These are phyloP conservation scores for Spialia ferax DNA, from an alignment of 2,888 invertebrate species.

Conservation along the genomic window DNA sequence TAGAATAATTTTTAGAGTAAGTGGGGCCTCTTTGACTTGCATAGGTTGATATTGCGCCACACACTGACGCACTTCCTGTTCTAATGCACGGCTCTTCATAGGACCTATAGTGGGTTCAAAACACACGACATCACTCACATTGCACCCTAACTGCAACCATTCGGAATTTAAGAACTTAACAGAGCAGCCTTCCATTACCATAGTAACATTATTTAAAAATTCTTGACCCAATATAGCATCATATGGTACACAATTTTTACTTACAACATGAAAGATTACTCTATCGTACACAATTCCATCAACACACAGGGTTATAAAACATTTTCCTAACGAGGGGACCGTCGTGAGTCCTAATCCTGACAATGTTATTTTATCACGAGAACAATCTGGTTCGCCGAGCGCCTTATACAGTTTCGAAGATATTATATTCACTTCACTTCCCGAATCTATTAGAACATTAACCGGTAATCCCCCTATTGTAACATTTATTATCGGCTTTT, in stretches of 20 bases:
- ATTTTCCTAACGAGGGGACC: slow-evolving; percentile 17
- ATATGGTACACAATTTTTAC: slow-evolving; percentile 36
- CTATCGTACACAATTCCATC: slow-evolving; percentile 10
- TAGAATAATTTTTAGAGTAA: slow-evolving; percentile 45
- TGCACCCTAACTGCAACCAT: not conserved
- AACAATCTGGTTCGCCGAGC: not conserved
- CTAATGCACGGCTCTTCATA: not conserved
- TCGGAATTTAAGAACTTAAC: not conserved
- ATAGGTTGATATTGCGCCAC: slow-evolving; percentile 5
- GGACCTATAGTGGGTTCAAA: not conserved
- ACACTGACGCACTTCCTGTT: not conserved
- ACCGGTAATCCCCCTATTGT: not conserved
- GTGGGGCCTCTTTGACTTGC: slow-evolving; percentile 44
- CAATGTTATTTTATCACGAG: not conserved
- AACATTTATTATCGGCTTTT: not conserved
- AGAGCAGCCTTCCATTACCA: slow-evolving; percentile 25
- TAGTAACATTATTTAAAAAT: slow-evolving; percentile 27
- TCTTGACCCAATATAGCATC: slow-evolving; percentile 36
- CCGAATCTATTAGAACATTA: not conserved
- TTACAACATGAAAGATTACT: slow-evolving; percentile 38
- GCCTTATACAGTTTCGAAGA: not conserved
- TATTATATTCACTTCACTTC: not conserved
- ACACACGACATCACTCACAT: slow-evolving; percentile 16
- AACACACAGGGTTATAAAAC: slow-evolving; percentile 1
- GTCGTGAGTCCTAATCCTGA: not conserved